Base-by-base conservation (phyloP, 2,797 vertebrate genomes). In the Rallus crepitans region DNA sequence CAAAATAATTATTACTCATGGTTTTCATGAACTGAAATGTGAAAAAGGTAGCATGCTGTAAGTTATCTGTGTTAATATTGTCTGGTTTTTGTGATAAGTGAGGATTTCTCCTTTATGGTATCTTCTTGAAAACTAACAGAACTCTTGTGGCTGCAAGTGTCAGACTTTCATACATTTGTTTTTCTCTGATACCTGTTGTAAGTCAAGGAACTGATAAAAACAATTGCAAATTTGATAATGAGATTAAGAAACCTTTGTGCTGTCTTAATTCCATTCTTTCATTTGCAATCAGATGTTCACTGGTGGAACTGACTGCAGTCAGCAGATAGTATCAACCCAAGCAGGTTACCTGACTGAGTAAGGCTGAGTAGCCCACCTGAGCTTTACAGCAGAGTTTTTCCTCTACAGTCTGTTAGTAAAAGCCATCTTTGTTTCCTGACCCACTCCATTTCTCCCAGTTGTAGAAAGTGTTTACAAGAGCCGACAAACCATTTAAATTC, bases 131-230 rank as follows among this genome's bases (percentile, higher is more conserved):
- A 94, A 83, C n/a, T 72, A 77, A 20, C 7, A 61, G 55, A 88
- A 35, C 2, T 2, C 18, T n/a, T 37, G 12, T 31, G 35, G 9
- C 11, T 18, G 3, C 8, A 76, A 42, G 9, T 42, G 6, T 77
- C 27, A 61, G 18, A 27, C 2, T 1, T 24, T 69, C 56, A 53
- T 17, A 30, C 21, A 42, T 2, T 24, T 61, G 3, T 0, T 30
- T 72, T 77, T 77, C 0, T 64, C 25, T 48, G 16, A 72, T 50
- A 65, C 11, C 8, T 77, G 20, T 13, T 61, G 6, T 50, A 63
- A 57, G 7, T 73, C 19, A 77, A 50, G 57, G 40, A 55, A 31
- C 3, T 14, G 27, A 80, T 15, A 69, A 68, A 90, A 90, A 77
- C 52, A 48, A 14, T 3, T 47, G 9, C 15, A 84, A 59, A 86